Conservation (phyloP, 2,797 vertebrate species). For the Syngnathus acus region DNA sequence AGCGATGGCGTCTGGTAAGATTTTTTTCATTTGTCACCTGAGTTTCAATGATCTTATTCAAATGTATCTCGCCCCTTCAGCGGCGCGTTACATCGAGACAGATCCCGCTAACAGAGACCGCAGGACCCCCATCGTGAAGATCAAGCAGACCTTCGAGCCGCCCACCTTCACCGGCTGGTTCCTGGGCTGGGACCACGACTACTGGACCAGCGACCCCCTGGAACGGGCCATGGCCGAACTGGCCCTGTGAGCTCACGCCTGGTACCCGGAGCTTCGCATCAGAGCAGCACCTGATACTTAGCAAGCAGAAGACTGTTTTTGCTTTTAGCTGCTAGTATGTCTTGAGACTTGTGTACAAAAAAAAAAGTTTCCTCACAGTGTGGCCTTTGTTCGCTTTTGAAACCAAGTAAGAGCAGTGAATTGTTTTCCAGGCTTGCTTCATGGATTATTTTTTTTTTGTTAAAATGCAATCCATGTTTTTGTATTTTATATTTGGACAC, state of each 20-base stretch:
- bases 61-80: slow-evolving; percentile 50
- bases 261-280: not conserved
- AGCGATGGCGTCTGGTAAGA: slow-evolving; percentile 82
- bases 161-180: slow-evolving; percentile 97
- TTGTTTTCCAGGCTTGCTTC: not conserved
- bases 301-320: not conserved
- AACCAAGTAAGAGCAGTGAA: not conserved
- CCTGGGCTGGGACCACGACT: slow-evolving; percentile 90
- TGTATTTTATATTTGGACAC: not conserved
- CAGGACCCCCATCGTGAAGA: slow-evolving; percentile 78
- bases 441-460: not conserved
- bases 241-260: slow-evolving; percentile 61
- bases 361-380: not conserved
- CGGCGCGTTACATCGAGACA: slow-evolving; percentile 83
- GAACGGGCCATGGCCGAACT: slow-evolving; percentile 86
- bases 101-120: slow-evolving; percentile 85
- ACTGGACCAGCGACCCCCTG: slow-evolving; percentile 88
- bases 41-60: not conserved
- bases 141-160: slow-evolving; percentile 87
- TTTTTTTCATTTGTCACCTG: too few species aligned
- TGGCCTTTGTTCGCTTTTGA: not conserved
- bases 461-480: not conserved
- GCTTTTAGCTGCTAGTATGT: not conserved
- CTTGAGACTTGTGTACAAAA: not conserved
- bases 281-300: slow-evolving; percentile 21